Evolutionary conservation across 1,140 invertebrate species (phyloP).

Genomic region (Chrysopa pallens): DNA sequence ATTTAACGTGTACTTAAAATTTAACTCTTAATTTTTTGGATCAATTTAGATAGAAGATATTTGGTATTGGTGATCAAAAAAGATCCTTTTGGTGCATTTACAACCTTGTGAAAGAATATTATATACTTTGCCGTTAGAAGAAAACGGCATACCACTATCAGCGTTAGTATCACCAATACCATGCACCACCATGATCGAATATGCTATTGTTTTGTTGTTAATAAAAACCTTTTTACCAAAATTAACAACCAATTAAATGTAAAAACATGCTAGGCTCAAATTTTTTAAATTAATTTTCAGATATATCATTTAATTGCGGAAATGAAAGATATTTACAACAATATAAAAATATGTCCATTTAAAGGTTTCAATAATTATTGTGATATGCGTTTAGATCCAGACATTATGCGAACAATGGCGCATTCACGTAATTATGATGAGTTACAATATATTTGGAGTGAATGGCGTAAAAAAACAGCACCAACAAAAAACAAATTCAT

Average conservation of each 20-base stretch:
- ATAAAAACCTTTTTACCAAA: too few species aligned
- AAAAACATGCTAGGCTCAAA: neutral
- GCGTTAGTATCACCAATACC: too few species aligned
- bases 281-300: slow-evolving; percentile 29
- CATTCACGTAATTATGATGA: slow-evolving; percentile 54
- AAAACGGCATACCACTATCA: too few species aligned
- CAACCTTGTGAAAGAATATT: too few species aligned
- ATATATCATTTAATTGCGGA: slow-evolving; percentile 51
- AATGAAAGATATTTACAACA: slow-evolving; percentile 67
- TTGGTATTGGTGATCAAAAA: too few species aligned
- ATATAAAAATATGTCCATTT: slow-evolving; percentile 49
- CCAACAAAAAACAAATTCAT: slow-evolving; percentile 55
- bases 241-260: neutral
- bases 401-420: slow-evolving; percentile 38
- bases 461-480: slow-evolving; percentile 57
- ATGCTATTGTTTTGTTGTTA: too few species aligned
- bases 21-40: too few species aligned
- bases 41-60: too few species aligned
- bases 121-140: too few species aligned
- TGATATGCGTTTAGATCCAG: slow-evolving; percentile 46
- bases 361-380: slow-evolving; percentile 32
- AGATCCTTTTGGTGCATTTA: too few species aligned
- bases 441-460: slow-evolving; percentile 55
- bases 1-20: too few species aligned
- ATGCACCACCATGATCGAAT: too few species aligned